Conservation (phyloP, 2,888 invertebrate species). For the Xestia c-nigrum region DNA sequence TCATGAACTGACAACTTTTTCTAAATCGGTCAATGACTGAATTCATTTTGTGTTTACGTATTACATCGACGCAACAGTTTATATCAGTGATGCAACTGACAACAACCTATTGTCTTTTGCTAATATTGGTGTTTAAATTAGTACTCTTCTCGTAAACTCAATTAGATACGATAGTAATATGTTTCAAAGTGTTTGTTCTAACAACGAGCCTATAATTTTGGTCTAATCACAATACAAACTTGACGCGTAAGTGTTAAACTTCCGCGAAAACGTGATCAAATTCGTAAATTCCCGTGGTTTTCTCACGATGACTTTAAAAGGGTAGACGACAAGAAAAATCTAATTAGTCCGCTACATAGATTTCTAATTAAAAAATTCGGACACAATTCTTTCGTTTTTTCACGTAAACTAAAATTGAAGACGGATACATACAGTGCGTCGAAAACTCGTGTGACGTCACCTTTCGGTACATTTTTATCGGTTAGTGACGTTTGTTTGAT, state of each 20-base stretch:
- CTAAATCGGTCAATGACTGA: constrained; percentile 9
- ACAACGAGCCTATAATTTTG: constrained; percentile 47
- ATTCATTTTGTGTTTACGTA: not conserved
- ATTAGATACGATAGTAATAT: constrained; percentile 22
- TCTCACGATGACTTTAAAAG: not conserved
- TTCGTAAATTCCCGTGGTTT: constrained; percentile 12
- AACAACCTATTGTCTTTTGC: constrained; percentile 4
- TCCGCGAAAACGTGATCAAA: constrained; percentile 47
- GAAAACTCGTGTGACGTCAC: too few species aligned
- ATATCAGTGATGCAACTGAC: constrained; percentile 18
- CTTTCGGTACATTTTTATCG: too few species aligned
- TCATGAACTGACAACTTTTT: not conserved
- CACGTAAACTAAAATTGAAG: too few species aligned
- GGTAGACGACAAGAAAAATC: too few species aligned
- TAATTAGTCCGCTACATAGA: too few species aligned
- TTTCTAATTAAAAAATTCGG: too few species aligned
- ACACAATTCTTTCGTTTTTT: too few species aligned
- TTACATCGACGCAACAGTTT: not conserved
- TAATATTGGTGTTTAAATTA: constrained; percentile 36
- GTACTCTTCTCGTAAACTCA: constrained; percentile 18
- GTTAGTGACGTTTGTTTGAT: too few species aligned
- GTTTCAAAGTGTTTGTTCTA: constrained; percentile 42
- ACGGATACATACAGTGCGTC: too few species aligned
- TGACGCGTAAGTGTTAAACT: constrained; percentile 25
- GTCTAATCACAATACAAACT: constrained; percentile 36